Evolutionary conservation across 2,888 invertebrate species (phyloP).

Genomic region (Anagyrus pseudococci): DNA sequence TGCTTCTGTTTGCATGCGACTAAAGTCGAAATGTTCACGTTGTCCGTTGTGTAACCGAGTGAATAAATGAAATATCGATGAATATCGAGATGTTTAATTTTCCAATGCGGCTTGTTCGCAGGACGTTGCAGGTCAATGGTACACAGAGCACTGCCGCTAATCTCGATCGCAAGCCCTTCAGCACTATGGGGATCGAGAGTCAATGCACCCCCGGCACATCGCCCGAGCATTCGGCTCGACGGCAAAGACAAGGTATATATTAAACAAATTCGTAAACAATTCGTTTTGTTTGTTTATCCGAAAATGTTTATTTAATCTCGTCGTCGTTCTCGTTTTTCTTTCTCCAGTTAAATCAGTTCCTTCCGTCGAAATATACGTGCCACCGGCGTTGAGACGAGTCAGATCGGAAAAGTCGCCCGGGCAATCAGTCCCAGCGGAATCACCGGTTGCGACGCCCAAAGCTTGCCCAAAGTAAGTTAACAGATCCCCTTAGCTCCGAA

Average conservation of each 20-base stretch:
- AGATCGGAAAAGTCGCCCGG: conserved; percentile 41
- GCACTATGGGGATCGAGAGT: conserved; percentile 54
- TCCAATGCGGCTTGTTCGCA: too few relatives aligned
- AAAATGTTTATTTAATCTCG: neutral
- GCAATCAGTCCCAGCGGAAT: conserved; percentile 23
- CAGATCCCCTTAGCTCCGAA: neutral
- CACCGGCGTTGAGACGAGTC: conserved; percentile 63
- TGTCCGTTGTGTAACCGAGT: too few relatives aligned
- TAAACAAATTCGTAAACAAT: neutral
- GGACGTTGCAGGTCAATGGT: conserved; percentile 54
- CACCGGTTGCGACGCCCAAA: conserved; percentile 20
- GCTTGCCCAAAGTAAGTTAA: conserved; percentile 35
- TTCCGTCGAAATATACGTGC: conserved; percentile 64
- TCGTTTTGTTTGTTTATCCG: neutral
- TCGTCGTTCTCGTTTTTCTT: conserved; percentile 1
- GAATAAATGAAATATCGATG: too few relatives aligned
- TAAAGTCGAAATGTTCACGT: too few relatives aligned
- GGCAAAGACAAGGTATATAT: conserved; percentile 53
- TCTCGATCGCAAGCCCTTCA: conserved; percentile 33
- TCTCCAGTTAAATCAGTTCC: conserved; percentile 53
- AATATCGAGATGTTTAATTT: too few relatives aligned
- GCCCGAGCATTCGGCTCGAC: conserved; percentile 48
- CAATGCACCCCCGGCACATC: conserved; percentile 49
- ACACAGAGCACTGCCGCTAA: conserved; percentile 32
- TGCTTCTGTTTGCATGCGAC: too few relatives aligned